phyloP scores from a whole-genome alignment of 2,888 invertebrate genomes.

The Microchrysa polita region DNA sequence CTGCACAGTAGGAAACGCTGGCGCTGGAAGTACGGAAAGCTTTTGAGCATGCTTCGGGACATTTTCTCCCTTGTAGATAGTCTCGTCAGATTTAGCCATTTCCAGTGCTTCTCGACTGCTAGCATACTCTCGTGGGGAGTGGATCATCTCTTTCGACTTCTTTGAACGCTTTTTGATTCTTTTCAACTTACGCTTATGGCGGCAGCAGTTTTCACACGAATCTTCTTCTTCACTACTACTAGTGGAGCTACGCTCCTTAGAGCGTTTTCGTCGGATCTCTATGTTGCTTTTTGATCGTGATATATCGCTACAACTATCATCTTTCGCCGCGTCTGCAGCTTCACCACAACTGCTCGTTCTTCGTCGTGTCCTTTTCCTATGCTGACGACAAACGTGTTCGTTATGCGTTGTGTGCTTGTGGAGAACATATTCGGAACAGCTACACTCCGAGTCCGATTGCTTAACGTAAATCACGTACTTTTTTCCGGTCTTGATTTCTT shows the following conservation, averaged over 20 bases:
- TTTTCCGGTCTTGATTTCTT: constrained; percentile 59
- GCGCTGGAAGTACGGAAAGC: too few relatives aligned
- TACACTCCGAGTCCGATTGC: constrained; percentile 53
- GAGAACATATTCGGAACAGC: constrained; percentile 57
- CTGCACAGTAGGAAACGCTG: too few relatives aligned
- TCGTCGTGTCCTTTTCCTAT: constrained; percentile 58
- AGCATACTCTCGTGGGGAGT: constrained; percentile 41
- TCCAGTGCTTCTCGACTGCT: constrained; percentile 48
- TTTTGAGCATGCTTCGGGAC: too few relatives aligned
- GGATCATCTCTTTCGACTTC: constrained; percentile 58
- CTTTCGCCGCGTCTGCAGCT: constrained; percentile 46
- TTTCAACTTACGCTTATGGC: constrained; percentile 60
- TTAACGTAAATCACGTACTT: constrained; percentile 61
- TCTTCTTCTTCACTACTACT: constrained; percentile 64
- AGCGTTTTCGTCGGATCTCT: constrained; percentile 60
- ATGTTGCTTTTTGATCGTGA: constrained; percentile 64
- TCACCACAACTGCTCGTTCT: constrained; percentile 59
- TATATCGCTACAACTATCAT: constrained; percentile 58
- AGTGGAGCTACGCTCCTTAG: constrained; percentile 56
- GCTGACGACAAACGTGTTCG: constrained; percentile 58
- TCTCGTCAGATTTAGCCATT: constrained; percentile 50
- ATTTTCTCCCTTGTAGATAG: constrained; percentile 51
- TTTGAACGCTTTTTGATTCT: constrained; percentile 62
- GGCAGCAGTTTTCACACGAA: constrained; percentile 66
- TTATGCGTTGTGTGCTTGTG: constrained; percentile 58